Evolutionary conservation across 2,888 invertebrate genomes (phyloP).

Genomic region (Cerastis rubricosa): DNA sequence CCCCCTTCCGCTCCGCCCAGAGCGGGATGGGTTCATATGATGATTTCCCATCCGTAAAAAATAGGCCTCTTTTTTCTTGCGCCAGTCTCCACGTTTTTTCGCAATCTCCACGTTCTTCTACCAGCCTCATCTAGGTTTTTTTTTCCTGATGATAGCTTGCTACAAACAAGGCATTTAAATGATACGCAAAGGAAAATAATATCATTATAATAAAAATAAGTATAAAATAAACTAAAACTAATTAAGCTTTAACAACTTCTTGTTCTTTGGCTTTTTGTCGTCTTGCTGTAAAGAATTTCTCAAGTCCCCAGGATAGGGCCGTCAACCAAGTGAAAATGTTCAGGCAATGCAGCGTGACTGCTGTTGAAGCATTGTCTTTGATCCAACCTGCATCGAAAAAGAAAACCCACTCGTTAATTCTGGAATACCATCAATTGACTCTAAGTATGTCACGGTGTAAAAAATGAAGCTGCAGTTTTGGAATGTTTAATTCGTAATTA

Average conservation of each 20-base stretch:
- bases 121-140: not conserved
- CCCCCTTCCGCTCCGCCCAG: no score
- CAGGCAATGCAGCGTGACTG: conserved; percentile 92
- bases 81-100: not conserved
- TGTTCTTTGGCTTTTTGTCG: conserved; percentile 70
- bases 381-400: conserved; percentile 89
- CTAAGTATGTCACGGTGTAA: not conserved
- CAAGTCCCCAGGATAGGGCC: conserved; percentile 92
- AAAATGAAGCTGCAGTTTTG: not conserved
- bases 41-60: no score
- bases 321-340: conserved; percentile 92
- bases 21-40: no score
- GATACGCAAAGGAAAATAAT: conserved; percentile 6
- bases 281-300: conserved; percentile 84
- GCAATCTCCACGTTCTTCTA: not conserved
- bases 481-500: not conserved
- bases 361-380: conserved; percentile 91
- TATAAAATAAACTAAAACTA: conserved; percentile 30
- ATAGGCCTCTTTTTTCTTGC: not conserved
- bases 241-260: conserved; percentile 71
- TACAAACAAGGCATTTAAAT: conserved; percentile 2
- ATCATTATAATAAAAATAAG: conserved; percentile 38
- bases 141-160: not conserved
- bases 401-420: not conserved
- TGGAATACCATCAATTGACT: not conserved